phyloP scores from a whole-genome alignment of 2,113 vertebrate genomes.

The Candoia aspera region DNA sequence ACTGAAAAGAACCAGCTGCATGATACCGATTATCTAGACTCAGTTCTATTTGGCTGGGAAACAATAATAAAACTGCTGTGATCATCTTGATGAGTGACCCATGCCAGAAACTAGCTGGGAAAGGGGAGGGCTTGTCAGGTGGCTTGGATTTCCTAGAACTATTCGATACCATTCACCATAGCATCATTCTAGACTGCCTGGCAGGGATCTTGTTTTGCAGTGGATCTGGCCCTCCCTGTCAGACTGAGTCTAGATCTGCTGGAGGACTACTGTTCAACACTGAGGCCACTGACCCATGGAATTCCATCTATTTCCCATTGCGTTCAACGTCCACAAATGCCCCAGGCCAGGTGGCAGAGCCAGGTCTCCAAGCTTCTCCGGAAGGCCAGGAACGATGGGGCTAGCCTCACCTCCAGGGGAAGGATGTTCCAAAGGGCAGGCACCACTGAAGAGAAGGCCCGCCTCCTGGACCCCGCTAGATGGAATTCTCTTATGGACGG shows the following conservation, averaged over 20 bases:
- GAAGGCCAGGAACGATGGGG: too few species aligned
- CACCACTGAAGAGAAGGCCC: too few species aligned
- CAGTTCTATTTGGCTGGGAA: neutral
- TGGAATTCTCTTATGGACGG: too few species aligned
- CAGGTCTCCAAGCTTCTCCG: too few species aligned
- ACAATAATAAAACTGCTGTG: neutral
- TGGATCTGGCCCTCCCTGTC: neutral
- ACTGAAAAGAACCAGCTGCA: neutral
- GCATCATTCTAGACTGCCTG: neutral
- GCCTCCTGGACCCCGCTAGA: too few species aligned
- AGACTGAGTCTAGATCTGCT: neutral
- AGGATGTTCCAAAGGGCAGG: too few species aligned
- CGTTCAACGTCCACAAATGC: too few species aligned
- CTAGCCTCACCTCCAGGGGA: too few species aligned
- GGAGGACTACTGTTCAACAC: neutral
- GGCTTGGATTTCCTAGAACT: neutral
- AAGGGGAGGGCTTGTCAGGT: neutral
- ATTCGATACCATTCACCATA: neutral
- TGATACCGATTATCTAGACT: neutral
- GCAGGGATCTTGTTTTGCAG: neutral
- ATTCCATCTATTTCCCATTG: neutral
- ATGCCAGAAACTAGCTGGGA: neutral
- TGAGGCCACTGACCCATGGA: neutral
- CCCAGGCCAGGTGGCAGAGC: too few species aligned
- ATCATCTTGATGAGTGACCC: neutral